phyloP scores from a whole-genome alignment of 1,140 invertebrate genomes.

The Drosophila elegans region DNA sequence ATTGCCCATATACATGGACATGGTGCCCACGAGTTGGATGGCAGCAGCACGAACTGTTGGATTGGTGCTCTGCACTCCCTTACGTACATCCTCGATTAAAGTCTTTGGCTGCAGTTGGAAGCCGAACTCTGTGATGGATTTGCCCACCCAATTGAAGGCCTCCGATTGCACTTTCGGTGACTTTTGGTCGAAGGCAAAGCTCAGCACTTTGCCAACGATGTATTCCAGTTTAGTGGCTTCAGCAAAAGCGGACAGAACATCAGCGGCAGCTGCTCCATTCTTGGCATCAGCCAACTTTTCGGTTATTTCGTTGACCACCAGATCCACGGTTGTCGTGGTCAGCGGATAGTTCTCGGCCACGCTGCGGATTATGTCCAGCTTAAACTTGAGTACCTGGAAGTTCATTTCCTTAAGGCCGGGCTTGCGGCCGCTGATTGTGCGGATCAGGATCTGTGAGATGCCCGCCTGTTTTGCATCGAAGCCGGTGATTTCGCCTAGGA shows the following conservation, averaged over 20 bases:
- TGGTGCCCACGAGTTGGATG: constrained; percentile 86
- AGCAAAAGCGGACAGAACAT: constrained; percentile 90
- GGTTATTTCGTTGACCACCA: constrained; percentile 91
- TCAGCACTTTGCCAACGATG: constrained; percentile 89
- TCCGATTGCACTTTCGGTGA: constrained; percentile 96
- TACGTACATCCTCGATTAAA: constrained; percentile 92
- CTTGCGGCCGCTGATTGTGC: constrained; percentile 92
- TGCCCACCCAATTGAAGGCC: constrained; percentile 91
- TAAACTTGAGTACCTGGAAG: constrained; percentile 95
- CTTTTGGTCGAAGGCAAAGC: constrained; percentile 93
- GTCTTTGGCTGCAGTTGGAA: constrained; percentile 90
- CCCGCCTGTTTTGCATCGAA: constrained; percentile 88
- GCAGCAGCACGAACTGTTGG: constrained; percentile 91
- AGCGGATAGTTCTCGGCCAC: constrained; percentile 91
- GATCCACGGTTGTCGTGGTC: constrained; percentile 90
- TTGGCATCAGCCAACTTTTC: constrained; percentile 95
- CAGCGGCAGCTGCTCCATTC: constrained; percentile 89
- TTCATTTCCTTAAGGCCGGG: constrained; percentile 96
- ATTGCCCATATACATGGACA: constrained; percentile 93
- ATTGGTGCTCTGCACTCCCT: constrained; percentile 93
- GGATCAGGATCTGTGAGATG: constrained; percentile 91
- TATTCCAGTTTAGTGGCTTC: constrained; percentile 92
- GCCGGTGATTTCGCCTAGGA: constrained; percentile 88
- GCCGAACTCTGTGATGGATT: constrained; percentile 94
- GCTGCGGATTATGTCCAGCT: constrained; percentile 91